These are phyloP conservation scores for Glareola pratincola DNA, from an alignment of 2,113 vertebrate species.

Conservation along the genomic window DNA sequence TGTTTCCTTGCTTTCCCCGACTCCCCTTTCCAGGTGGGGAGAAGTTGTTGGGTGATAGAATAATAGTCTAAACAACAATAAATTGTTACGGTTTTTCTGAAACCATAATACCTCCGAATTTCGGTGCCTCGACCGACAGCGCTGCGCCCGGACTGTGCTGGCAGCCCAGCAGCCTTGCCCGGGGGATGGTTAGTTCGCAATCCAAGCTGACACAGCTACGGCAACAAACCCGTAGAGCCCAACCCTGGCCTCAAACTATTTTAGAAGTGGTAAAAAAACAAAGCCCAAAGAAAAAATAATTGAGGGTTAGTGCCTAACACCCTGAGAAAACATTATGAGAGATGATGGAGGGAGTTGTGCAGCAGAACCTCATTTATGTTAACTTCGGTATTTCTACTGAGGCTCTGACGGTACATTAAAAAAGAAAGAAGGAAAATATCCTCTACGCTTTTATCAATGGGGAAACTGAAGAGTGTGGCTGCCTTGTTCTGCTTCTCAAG, in stretches of 20 bases:
- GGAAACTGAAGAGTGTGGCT: not conserved
- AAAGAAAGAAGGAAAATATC: not conserved
- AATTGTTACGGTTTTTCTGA: too few relatives aligned
- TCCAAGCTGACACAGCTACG: not conserved
- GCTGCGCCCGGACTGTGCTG: rapidly evolving
- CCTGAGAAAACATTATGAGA: not conserved
- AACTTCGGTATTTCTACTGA: not conserved
- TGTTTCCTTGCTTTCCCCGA: too few relatives aligned
- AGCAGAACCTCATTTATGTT: not conserved
- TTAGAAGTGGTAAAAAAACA: not conserved
- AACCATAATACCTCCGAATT: not conserved
- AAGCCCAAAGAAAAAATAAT: not conserved
- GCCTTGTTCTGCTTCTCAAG: not conserved
- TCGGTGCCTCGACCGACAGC: rapidly evolving
- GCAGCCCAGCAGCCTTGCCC: not conserved
- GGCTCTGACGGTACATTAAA: not conserved
- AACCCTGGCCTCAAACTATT: not conserved
- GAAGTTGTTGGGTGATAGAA: too few relatives aligned
- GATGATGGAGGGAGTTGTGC: not conserved
- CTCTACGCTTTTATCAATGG: not conserved
- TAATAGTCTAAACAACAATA: too few relatives aligned
- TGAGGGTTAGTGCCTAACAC: not conserved
- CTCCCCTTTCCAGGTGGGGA: too few relatives aligned
- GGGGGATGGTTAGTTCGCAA: not conserved
- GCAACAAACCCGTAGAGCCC: not conserved